Percentiles rank a stretch among this genome's conserved stretches.
Evolutionary conservation across 2,888 invertebrate genomes (phyloP).

Genomic region (Philonicus albiceps): DNA sequence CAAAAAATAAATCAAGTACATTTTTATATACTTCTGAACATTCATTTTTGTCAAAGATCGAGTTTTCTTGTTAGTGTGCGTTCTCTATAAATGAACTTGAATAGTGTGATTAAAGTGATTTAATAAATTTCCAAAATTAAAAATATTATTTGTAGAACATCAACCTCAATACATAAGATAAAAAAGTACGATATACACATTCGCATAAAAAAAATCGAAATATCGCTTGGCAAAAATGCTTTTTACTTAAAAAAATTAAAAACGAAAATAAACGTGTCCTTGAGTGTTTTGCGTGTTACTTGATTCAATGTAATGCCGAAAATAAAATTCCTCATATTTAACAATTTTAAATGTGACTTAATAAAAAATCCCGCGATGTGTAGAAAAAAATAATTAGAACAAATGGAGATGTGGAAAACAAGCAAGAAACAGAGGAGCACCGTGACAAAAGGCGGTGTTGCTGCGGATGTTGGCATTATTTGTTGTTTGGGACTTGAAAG

Average conservation of each 20-base stretch:
- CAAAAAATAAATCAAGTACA: not conserved
- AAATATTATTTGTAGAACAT: not conserved
- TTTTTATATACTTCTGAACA: not conserved
- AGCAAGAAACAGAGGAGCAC: not conserved
- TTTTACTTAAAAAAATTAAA: not conserved
- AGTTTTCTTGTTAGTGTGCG: not conserved
- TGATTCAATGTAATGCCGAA: slow-evolving; percentile 29
- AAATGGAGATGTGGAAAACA: not conserved
- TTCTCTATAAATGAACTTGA: not conserved
- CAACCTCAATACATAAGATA: not conserved
- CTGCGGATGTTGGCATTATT: not conserved
- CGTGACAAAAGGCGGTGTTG: not conserved
- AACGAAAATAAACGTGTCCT: slow-evolving; percentile 32
- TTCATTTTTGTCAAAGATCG: not conserved
- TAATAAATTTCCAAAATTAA: not conserved
- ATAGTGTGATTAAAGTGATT: not conserved
- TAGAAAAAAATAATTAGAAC: slow-evolving; percentile 9
- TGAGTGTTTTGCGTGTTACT: slow-evolving; percentile 36
- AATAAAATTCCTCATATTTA: slow-evolving; percentile 27
- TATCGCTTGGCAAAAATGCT: not conserved
- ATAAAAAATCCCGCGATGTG: slow-evolving; percentile 8
- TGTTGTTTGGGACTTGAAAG: slow-evolving; percentile 3
- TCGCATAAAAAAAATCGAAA: not conserved
- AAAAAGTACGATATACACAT: not conserved
- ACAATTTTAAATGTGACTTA: slow-evolving; percentile 22